Evolutionary conservation across 2,113 vertebrate genomes (phyloP), one percentile per base, ranked within the genome.

Genomic region (Gambusia holbrooki): DNA sequence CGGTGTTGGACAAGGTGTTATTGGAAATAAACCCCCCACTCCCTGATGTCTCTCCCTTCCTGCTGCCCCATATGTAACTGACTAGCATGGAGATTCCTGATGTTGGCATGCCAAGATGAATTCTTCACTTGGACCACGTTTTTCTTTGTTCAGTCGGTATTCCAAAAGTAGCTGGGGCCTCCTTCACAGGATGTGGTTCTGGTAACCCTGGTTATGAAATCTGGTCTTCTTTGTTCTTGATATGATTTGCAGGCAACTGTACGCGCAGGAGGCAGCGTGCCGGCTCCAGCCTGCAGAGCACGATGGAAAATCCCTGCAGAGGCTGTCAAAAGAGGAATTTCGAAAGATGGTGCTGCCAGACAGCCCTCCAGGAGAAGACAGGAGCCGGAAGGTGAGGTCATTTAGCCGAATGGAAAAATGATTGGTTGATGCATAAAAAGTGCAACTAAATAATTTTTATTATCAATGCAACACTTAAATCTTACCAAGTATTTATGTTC

Each of bases 261-360:
- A 97, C 7, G 84, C 94, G 66, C 94, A 95, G 76, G 94, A 93
- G 94, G 87, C 90, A 74, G 94, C 95, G 0, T 93, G 94, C 79
- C 94, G 88, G 58, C 94, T 94, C 66, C 95, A 95, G 76, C 84
- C 88, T 5, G 88, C 90, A 0, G 92, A 92, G 35, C 94, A 88
- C 64, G 95, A 94, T 42, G 88, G 92, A 42, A 95, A 96, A 88
- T 87, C 93, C 11, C 95, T 95, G 30, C 95, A 95, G 66, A 91
- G 95, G 28, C 91, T 97, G 71, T 96, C 96, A 13, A 98, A 98
- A 92, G 96, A 97, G 81, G 97, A 97, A 71, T 97, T 97, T 79
- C 87, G 96, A 80, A 97, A 98, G 87, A 37, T 97, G 93, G 96
- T 97, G 95, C 84, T 96, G 80, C 95, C 95, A 0, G 95, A 96